phyloP scores from a whole-genome alignment of 2,888 invertebrate genomes.

The Azorinus chamasolen region DNA sequence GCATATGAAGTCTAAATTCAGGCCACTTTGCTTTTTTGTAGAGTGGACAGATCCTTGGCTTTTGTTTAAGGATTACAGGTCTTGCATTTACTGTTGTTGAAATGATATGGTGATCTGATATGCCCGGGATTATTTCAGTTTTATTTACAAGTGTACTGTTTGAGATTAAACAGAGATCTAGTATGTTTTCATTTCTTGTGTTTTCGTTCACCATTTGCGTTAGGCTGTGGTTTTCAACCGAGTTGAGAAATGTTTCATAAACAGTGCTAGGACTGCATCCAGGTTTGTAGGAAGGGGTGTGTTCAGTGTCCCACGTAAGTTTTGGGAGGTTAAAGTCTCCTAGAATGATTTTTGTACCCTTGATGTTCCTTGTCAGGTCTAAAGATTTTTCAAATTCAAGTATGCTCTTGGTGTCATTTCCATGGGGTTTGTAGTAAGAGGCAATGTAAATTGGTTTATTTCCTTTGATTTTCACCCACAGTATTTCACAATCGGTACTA shows the following conservation, averaged over 20 bases:
- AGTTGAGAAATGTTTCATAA: constrained; percentile 12
- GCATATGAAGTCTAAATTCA: constrained; percentile 6
- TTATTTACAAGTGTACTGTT: constrained; percentile 19
- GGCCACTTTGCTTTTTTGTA: constrained; percentile 27
- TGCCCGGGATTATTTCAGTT: constrained; percentile 6
- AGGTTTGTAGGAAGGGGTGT: constrained; percentile 9
- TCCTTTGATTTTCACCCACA: constrained; percentile 22
- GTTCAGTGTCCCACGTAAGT: constrained; percentile 17
- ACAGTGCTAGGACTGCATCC: not conserved
- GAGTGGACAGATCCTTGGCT: constrained; percentile 3
- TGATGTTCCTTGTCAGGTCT: constrained; percentile 1
- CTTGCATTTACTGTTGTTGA: constrained; percentile 1
- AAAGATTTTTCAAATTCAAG: constrained; percentile 13
- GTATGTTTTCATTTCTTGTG: constrained; percentile 4
- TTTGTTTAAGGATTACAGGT: not conserved
- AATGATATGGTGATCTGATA: constrained; percentile 22
- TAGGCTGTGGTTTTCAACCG: constrained; percentile 9
- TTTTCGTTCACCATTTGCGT: constrained; percentile 16
- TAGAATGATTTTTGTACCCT: constrained; percentile 10
- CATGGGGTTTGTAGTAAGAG: constrained; percentile 25
- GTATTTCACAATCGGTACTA: constrained; percentile 29
- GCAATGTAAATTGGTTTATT: constrained; percentile 14
- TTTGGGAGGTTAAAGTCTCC: constrained; percentile 21
- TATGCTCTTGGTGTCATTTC: constrained; percentile 7
- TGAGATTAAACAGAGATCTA: constrained; percentile 10